Conservation (phyloP, 2,113 vertebrate species). For the Nibea albiflora region DNA sequence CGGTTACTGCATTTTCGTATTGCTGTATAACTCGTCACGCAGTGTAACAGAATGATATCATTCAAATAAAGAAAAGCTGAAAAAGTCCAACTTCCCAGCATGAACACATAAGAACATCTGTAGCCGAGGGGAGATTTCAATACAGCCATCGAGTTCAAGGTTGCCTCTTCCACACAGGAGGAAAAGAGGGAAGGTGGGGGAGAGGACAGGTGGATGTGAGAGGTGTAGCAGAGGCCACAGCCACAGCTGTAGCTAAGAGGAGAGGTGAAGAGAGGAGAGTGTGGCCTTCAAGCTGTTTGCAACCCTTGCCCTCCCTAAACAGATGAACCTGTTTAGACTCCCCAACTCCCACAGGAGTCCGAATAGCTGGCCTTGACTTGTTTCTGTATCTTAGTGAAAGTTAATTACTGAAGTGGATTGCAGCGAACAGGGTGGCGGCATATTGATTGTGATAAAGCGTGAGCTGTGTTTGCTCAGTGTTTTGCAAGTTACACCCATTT, state of each 20-base stretch:
- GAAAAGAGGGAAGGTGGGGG: conserved; percentile 8
- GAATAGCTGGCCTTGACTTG: conserved; percentile 50
- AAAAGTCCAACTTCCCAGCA: not conserved
- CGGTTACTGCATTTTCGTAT: not conserved
- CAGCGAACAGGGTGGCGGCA: not conserved
- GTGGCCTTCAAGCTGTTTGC: conserved; percentile 43
- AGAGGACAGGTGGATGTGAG: conserved; percentile 24
- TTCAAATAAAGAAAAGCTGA: not conserved
- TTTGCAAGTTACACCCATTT: not conserved
- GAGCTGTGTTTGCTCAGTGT: not conserved
- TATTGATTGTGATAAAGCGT: not conserved
- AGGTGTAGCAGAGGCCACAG: not conserved
- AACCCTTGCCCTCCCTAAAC: conserved; percentile 9
- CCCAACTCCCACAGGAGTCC: conserved; percentile 14
- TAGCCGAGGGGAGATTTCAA: not conserved
- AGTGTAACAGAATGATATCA: not conserved
- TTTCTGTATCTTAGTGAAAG: conserved; percentile 22
- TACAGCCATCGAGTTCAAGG: not conserved
- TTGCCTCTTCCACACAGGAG: conserved; percentile 18
- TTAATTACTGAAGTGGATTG: conserved; percentile 27
- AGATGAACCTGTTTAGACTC: conserved; percentile 40
- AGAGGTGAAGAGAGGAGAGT: conserved; percentile 6
- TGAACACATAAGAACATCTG: not conserved
- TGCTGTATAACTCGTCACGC: not conserved
- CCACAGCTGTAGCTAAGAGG: conserved; percentile 13